A percentile compares a stretch with the other conserved stretches of the same genome.
phyloP scores from a whole-genome alignment of 2,888 invertebrate species.

The Cheilosia pagana region DNA sequence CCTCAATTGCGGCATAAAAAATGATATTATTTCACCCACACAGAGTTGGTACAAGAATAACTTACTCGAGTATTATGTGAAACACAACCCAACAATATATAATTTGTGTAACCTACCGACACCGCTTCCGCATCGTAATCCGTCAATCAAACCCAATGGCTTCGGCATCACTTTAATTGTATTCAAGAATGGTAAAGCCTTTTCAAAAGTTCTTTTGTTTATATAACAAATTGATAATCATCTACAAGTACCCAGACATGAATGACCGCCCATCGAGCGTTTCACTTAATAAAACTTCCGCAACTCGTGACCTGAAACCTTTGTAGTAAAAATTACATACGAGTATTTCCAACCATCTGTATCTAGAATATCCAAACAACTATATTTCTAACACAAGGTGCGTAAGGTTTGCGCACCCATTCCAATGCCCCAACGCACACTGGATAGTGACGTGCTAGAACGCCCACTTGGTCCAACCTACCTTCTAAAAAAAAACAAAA shows the following conservation, averaged over 20 bases:
- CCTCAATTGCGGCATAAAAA: too few species aligned
- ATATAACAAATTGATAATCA: neutral
- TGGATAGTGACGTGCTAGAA: slow-evolving; percentile 35
- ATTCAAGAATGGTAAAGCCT: neutral
- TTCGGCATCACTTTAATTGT: neutral
- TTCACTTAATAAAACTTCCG: slow-evolving; percentile 34
- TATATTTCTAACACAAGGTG: slow-evolving; percentile 10
- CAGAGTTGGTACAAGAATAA: too few species aligned
- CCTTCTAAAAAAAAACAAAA: slow-evolving; percentile 36
- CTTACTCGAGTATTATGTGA: too few species aligned
- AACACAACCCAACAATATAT: too few species aligned
- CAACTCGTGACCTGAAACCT: slow-evolving; percentile 24
- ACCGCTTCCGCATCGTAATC: neutral
- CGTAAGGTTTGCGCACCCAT: slow-evolving; percentile 4
- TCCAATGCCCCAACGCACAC: slow-evolving; percentile 31
- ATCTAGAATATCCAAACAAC: slow-evolving; percentile 10
- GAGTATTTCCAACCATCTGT: neutral
- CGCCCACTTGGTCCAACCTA: slow-evolving; percentile 45
- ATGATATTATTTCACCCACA: too few species aligned
- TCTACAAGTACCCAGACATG: neutral
- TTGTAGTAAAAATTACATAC: neutral
- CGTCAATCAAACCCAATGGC: neutral
- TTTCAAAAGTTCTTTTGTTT: neutral
- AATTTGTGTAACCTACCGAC: too few species aligned
- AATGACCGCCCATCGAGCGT: slow-evolving; percentile 34